Evolutionary conservation across 2,113 vertebrate species (phyloP), one percentile per base, ranked within the genome.

Genomic region (Rhinichthys klamathensis): DNA sequence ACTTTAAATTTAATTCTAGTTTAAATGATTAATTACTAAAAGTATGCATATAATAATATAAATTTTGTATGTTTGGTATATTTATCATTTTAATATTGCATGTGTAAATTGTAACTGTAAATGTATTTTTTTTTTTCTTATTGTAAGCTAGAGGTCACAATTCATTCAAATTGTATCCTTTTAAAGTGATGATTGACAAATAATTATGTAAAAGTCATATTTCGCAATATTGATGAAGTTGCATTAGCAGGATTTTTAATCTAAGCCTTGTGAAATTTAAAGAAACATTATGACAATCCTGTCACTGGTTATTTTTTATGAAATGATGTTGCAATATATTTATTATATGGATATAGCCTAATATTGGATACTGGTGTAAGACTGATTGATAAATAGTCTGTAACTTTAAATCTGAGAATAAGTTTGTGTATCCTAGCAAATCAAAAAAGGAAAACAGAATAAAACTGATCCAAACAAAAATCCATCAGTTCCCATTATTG

Each of bases 391-490:
- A 63, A 0, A 61, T 27, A 3, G n/a, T 6, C 12, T 30, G 27
- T 16, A 63, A 30, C 4, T 67, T 67, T 30, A 30, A 65, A 65
- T 67, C 63, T 16, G 63, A 15, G 32, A 2, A 69, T 35, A 18
- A 3, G 1, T 70, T 70, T 70, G 18, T 23, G 21, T 38, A 23
- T 2, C 10, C 35, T 23, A 21, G 41, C 32, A 41, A 70, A 41
- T 70, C 10, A 70, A 41, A 41, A 10, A 41, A n/a, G 9, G 25
- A 41, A 41, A 70, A 41, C 4, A 70, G 58, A 25, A 61, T 61
- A 65, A 16, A 75, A 80, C 58, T 38, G 54, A 41, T 44, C 77
- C 56, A 44, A 41, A 46, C 58, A 63, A 80, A 80, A 30, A 63
- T 80, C 38, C 25, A 44, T 80, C 13, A 65, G 23, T 63, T 80